Conservation (phyloP, 2,888 invertebrate species). For the Crioceris asparagi region DNA sequence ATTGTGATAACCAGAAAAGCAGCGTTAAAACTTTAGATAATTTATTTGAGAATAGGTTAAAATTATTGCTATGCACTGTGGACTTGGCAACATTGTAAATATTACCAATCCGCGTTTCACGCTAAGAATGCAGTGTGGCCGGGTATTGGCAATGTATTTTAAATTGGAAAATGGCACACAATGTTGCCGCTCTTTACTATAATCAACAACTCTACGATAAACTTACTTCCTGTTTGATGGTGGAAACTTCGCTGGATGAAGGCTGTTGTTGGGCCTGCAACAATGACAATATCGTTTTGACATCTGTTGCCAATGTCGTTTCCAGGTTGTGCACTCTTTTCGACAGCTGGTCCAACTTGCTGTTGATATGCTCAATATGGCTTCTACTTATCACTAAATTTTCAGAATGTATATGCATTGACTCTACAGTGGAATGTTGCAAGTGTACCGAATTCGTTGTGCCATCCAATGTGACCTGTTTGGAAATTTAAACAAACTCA, state of each 20-base stretch:
- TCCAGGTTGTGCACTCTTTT: constrained; percentile 61
- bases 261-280: constrained; percentile 24
- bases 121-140: not conserved
- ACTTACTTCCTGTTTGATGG: constrained; percentile 18
- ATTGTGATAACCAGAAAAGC: too few relatives aligned
- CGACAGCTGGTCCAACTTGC: constrained; percentile 56
- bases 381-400: constrained; percentile 34
- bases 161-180: too few relatives aligned
- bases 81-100: too few relatives aligned
- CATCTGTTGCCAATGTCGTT: constrained; percentile 60
- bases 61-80: too few relatives aligned
- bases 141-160: too few relatives aligned
- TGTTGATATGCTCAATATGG: constrained; percentile 45
- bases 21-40: too few relatives aligned
- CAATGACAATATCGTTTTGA: constrained; percentile 53
- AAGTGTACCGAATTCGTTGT: constrained; percentile 18
- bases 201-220: not conserved
- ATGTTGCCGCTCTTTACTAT: not conserved
- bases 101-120: too few relatives aligned
- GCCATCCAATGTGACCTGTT: constrained; percentile 16
- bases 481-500: too few relatives aligned
- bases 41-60: too few relatives aligned
- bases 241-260: constrained; percentile 14
- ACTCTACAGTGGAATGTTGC: constrained; percentile 32
- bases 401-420: constrained; percentile 35